Percentiles rank a stretch among this genome's conserved stretches.
These are phyloP conservation scores for Podarcis raffonei DNA, from an alignment of 2,113 vertebrate genomes.

Conservation along the genomic window DNA sequence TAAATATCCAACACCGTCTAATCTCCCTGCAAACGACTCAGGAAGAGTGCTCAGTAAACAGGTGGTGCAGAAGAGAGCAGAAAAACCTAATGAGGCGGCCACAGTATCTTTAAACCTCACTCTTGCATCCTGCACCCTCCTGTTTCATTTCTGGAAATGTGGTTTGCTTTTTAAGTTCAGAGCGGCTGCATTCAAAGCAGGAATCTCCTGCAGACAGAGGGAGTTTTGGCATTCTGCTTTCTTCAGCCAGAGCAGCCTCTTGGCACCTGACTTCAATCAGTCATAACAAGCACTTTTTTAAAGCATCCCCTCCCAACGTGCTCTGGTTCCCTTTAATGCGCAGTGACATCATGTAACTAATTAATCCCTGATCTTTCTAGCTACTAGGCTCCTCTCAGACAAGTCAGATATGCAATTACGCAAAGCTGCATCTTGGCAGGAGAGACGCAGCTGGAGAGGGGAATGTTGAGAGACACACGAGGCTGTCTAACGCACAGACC, in stretches of 20 bases:
- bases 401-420: conserved; percentile 33
- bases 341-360: conserved; percentile 51
- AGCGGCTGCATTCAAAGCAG: conserved; percentile 17
- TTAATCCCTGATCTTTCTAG: conserved; percentile 56
- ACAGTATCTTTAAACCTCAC: conserved; percentile 11
- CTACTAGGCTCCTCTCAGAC: conserved; percentile 50
- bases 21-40: too few species aligned
- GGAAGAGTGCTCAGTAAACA: background rate
- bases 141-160: conserved; percentile 35
- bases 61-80: background rate
- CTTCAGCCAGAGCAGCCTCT: conserved; percentile 31
- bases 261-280: conserved; percentile 39
- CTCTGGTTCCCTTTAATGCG: conserved; percentile 50
- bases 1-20: too few species aligned
- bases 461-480: conserved; percentile 4
- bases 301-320: background rate
- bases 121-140: conserved; percentile 1
- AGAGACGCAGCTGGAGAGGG: background rate
- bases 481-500: background rate
- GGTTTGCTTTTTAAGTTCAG: background rate
- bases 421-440: conserved; percentile 29
- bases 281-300: conserved; percentile 42
- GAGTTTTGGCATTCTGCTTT: conserved; percentile 46
- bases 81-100: background rate
- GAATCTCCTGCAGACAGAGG: background rate